Base-by-base conservation (phyloP, 2,888 invertebrate genomes). In the Ennomos quercinarius region DNA sequence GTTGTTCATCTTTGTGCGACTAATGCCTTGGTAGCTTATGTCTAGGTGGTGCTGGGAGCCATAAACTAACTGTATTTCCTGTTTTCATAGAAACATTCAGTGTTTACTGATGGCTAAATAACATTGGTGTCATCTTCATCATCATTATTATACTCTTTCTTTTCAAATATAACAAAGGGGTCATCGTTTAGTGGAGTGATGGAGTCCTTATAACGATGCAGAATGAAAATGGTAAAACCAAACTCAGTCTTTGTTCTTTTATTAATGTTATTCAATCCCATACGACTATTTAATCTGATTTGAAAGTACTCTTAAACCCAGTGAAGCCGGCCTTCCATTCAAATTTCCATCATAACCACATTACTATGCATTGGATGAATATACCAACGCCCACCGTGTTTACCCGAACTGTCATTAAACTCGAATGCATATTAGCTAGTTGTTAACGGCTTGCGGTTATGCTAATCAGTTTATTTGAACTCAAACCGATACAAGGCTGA, bases 361-460 rank as follows among this genome's bases (percentile, higher is more conserved):
- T 82, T 80, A 78, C 71, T 78, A 81, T 81, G 73, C 79, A 80
- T 79, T 73, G 70, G 66, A 73, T 66, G 70, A 67, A 64, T 62
- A 63, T 64, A 47, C 45, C 43, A 44, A 49, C 54, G 41, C 58
- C 51, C 45, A 61, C 57, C 47, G 38, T 53, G 61, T 59, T 63
- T 57, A 53, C 55, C 55, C 40, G 38, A 44, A 44, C 46, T 58
- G 52, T 58, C 57, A 48, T 52, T 52, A 58, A 52, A 58, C 47
- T 58, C 37, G 42, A 35, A 49, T 50, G 50, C 50, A 43, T 53
- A 40, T 52, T 41, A 43, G 41, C 3, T 51, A 17, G 54, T 42
- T 43, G 50, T 37, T 46, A 42, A 51, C 50, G 17, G 35, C 37
- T 40, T 10, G 11, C 48, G 42, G 42, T 43, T 47, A 50, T 51